Evolutionary conservation across 2,797 vertebrate species (phyloP).

Genomic region (Tympanoctomys barrerae): DNA sequence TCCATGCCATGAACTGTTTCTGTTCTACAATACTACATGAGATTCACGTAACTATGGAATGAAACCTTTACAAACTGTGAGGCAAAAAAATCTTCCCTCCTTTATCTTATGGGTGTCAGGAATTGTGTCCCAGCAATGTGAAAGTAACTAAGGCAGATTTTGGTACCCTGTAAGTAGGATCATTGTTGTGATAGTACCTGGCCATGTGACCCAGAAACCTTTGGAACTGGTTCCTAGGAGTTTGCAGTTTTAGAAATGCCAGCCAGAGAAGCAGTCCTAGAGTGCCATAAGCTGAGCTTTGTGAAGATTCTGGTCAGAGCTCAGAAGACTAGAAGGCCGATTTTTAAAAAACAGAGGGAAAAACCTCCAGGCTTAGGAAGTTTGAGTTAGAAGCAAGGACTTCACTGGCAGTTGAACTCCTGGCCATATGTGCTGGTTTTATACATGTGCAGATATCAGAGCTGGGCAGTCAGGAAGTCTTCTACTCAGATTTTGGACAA

Average conservation of each 20-base stretch:
- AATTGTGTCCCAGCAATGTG: neutral
- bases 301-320: neutral
- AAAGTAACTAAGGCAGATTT: neutral
- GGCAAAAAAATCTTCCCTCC: neutral
- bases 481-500: neutral
- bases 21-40: neutral
- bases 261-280: neutral
- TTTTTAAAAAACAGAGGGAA: neutral
- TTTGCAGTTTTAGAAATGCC: neutral
- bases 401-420: neutral
- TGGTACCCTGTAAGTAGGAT: neutral
- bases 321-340: neutral
- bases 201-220: neutral
- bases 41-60: neutral
- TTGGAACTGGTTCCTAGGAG: neutral
- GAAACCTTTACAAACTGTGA: neutral
- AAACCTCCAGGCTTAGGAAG: neutral
- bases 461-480: neutral
- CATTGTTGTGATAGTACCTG: neutral
- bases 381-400: neutral
- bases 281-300: neutral
- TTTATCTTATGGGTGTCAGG: neutral
- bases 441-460: neutral
- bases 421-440: neutral
- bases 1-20: neutral